Percentiles rank a stretch among this genome's conserved stretches.
phyloP scores from a whole-genome alignment of 2,797 vertebrate species.

The Chanos chanos region DNA sequence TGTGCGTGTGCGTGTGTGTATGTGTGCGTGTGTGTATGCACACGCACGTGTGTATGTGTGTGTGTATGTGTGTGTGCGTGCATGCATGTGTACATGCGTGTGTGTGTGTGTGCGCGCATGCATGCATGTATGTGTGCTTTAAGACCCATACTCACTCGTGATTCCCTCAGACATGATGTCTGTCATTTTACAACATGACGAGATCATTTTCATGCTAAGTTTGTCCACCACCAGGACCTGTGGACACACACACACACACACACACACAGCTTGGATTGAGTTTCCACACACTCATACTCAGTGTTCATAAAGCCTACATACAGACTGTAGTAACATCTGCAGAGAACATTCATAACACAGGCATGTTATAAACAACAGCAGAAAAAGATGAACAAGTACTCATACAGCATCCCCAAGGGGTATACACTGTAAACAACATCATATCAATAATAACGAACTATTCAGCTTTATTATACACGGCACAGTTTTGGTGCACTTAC shows the following conservation, averaged over 20 bases:
- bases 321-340: no score
- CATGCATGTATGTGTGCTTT: background rate
- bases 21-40: background rate
- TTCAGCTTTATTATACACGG: no score
- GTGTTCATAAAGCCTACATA: background rate
- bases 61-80: background rate
- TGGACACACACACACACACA: background rate
- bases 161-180: slow-evolving; percentile 99
- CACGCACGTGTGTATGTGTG: background rate
- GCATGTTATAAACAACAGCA: no score
- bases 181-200: slow-evolving; percentile 98
- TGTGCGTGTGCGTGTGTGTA: background rate
- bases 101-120: background rate
- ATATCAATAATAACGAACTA: no score
- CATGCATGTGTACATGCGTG: background rate
- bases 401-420: background rate
- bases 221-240: slow-evolving; percentile 97
- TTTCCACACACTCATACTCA: background rate
- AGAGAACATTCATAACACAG: no score
- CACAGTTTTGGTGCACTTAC: no score
- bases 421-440: no score
- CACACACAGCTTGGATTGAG: background rate
- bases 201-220: slow-evolving; percentile 96
- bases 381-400: no score
- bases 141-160: slow-evolving; percentile 80